A percentile compares a stretch with the other conserved stretches of the same genome.
phyloP scores from a whole-genome alignment of 2,888 invertebrate genomes.

The Idaea straminata region DNA sequence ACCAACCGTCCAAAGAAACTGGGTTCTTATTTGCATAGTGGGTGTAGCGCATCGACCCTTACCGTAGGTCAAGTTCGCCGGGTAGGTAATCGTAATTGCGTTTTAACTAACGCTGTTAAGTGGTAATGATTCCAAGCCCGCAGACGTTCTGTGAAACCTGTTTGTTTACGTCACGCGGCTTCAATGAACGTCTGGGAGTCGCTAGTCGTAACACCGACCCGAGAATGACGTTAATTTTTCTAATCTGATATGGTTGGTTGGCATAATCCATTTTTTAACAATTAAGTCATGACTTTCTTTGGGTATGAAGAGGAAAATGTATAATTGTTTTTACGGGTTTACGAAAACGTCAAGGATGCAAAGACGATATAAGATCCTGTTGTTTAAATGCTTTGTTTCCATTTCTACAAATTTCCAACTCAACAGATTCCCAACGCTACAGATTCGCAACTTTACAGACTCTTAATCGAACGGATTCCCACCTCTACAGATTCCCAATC shows the following conservation, averaged over 20 bases:
- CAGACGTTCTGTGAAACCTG: constrained; percentile 33
- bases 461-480: no score
- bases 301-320: not conserved
- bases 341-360: not conserved
- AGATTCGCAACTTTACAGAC: no score
- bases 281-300: not conserved
- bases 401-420: no score
- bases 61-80: constrained; percentile 74
- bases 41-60: constrained; percentile 62
- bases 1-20: constrained; percentile 49
- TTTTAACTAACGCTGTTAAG: constrained; percentile 65
- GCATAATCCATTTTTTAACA: not conserved
- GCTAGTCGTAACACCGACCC: not conserved
- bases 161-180: constrained; percentile 24
- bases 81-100: constrained; percentile 66
- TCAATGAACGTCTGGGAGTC: constrained; percentile 2
- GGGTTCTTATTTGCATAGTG: constrained; percentile 72
- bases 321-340: not conserved
- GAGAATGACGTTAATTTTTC: not conserved
- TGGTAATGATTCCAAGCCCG: constrained; percentile 49
- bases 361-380: no score
- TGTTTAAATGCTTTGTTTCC: no score
- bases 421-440: no score
- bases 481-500: no score
- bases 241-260: not conserved